Percentiles rank a stretch among this genome's conserved stretches.
Conservation (phyloP, 2,113 vertebrate species). For the Polyodon spathula region DNA sequence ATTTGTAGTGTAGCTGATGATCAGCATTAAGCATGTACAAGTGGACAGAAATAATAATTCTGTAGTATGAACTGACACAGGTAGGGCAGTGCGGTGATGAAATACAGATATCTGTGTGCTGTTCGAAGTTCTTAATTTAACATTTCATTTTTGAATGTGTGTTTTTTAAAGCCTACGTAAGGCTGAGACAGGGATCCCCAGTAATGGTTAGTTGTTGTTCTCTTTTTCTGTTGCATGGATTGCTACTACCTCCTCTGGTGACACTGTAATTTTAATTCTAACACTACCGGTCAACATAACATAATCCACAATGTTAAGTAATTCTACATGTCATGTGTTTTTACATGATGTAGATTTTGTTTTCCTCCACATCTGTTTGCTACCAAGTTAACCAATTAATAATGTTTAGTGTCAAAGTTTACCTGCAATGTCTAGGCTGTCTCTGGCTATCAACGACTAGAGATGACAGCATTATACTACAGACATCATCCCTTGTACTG, state of each 20-base stretch:
- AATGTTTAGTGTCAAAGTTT: too few relatives aligned
- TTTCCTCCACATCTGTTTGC: too few relatives aligned
- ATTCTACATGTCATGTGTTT: neutral
- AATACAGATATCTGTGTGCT: slow-evolving; percentile 18
- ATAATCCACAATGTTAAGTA: neutral
- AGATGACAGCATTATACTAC: too few relatives aligned
- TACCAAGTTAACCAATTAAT: too few relatives aligned
- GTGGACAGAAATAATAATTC: neutral
- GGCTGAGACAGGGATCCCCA: slow-evolving; percentile 78
- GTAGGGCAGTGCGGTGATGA: neutral
- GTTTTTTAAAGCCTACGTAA: slow-evolving; percentile 84
- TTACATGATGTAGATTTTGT: neutral
- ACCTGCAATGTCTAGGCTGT: too few relatives aligned
- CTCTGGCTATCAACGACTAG: too few relatives aligned
- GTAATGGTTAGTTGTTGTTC: slow-evolving; percentile 84
- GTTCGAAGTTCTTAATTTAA: slow-evolving; percentile 45
- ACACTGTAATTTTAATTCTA: neutral
- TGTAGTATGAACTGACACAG: neutral
- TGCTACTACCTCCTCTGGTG: slow-evolving; percentile 36
- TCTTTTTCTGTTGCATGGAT: slow-evolving; percentile 61
- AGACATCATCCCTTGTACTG: too few relatives aligned
- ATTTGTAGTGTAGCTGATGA: too few relatives aligned
- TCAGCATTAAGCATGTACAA: too few relatives aligned
- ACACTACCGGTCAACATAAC: neutral
- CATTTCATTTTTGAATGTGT: slow-evolving; percentile 39